Evolutionary conservation across 2,888 invertebrate genomes (phyloP), one percentile per base, ranked within the genome.

Genomic region (Alitta virens): DNA sequence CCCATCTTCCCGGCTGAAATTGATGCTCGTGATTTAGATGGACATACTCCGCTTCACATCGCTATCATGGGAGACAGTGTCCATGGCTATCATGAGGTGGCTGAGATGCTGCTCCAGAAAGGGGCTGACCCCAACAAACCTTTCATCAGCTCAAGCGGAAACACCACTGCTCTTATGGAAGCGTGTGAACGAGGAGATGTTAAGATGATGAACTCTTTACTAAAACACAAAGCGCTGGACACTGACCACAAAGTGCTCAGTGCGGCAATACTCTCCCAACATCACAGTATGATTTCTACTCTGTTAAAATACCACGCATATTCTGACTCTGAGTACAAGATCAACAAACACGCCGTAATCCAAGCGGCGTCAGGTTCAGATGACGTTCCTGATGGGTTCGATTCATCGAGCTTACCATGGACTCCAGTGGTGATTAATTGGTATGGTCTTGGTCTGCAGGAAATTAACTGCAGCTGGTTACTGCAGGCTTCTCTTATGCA

Each of bases 291-390:
- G 57, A 65, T 76, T n/a, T 86, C 93, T 5, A 87, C 90, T 69
- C 84, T 96, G 25, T 84, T 97, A n/a, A 90, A 93, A 0, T 90
- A 91, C 55, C 91, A 92, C 82, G 87, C 88, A 3, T 71, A 77
- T 43, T 88, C 91, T 0, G 98, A 98, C 83, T 90, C 91, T 0
- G 96, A 97, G 75, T 91, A 90, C 82, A 92, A 92, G 82, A 89
- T 98, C 54, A 95, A 96, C 83, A 50, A 51, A 33, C 93, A 92
- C 79, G 90, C 91, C 69, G 88, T 89, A 1, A 87, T 94, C 82
- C 88, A 89, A 0, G 88, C 89, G 73, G 85, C 85, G 23, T 55
- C 55, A 27, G 33, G n/a, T 7, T 52, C 53, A 9, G 23, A 52
- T 12, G 43, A 40, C 16, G 25, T 43, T 33, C 23, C 56, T 3